Conservation (phyloP, 2,888 invertebrate species). For the Cantharis flavilabris region DNA sequence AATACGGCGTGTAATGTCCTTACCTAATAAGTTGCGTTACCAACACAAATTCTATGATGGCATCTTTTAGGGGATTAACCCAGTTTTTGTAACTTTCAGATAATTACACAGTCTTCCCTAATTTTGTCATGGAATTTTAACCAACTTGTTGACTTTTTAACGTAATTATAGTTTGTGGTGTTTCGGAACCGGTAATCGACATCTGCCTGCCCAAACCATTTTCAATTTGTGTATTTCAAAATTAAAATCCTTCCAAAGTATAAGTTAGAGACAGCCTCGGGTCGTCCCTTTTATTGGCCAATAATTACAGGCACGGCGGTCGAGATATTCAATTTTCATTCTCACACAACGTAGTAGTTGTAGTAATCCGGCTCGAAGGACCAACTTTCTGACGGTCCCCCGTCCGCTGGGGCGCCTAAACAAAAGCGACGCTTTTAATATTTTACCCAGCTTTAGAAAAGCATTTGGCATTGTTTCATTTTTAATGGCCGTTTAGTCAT, state of each 20-base stretch:
- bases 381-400: background rate
- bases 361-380: background rate
- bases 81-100: background rate
- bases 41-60: no score
- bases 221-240: background rate
- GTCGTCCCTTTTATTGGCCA: background rate
- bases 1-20: background rate
- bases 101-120: background rate
- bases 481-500: background rate
- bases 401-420: background rate
- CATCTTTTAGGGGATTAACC: background rate
- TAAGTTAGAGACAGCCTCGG: background rate
- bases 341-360: background rate
- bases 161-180: background rate
- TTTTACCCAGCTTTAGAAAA: background rate
- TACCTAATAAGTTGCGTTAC: background rate
- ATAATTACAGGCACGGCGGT: background rate
- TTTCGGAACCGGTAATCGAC: background rate
- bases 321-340: background rate
- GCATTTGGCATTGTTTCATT: conserved; percentile 1
- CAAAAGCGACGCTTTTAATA: background rate
- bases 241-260: background rate
- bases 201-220: background rate
- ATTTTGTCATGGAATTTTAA: background rate
- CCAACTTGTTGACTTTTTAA: background rate